Evolutionary conservation across 2,113 vertebrate genomes (phyloP).

Genomic region (Pterocles burchelli): DNA sequence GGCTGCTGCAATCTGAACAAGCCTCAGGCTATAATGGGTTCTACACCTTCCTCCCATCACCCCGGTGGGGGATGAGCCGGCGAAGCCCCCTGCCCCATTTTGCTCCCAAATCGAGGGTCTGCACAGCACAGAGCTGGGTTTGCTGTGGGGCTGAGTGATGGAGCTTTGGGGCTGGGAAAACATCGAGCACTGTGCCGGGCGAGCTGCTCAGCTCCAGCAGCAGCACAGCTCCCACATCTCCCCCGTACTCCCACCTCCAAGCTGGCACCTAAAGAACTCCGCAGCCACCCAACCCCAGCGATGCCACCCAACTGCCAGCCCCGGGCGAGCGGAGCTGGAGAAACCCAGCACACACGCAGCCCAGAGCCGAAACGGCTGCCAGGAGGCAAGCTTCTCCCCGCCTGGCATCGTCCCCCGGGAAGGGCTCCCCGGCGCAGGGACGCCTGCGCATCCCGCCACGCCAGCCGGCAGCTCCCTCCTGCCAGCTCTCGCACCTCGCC

Average conservation of each 20-base stretch:
- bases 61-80: rapidly evolving
- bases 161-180: neutral
- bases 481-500: neutral
- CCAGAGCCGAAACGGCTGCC: neutral
- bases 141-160: neutral
- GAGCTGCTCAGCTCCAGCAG: neutral
- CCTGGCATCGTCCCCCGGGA: neutral
- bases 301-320: neutral
- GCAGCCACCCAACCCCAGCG: rapidly evolving
- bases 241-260: neutral
- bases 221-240: neutral
- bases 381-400: neutral
- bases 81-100: neutral
- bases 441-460: neutral
- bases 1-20: neutral
- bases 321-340: rapidly evolving
- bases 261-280: neutral
- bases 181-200: rapidly evolving
- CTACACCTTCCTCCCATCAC: neutral
- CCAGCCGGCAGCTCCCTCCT: neutral
- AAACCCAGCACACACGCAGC: neutral
- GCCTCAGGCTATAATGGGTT: neutral
- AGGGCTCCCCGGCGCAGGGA: neutral
- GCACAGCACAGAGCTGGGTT: neutral
- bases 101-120: neutral